Conservation (phyloP, 1,140 invertebrate genomes). For the Heliconius melpomene region DNA sequence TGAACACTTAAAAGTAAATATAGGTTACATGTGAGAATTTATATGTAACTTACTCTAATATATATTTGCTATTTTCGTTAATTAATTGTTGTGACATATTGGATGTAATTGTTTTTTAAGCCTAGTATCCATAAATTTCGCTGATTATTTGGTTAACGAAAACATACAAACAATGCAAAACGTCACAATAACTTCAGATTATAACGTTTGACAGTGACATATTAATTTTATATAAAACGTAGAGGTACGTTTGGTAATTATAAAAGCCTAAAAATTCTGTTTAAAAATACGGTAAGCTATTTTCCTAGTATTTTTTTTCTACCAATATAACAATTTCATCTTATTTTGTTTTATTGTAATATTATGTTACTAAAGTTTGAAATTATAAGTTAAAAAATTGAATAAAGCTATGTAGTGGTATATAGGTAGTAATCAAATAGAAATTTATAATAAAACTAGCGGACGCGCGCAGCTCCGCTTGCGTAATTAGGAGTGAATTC, state of each 20-base stretch:
- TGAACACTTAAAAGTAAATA: slow-evolving; percentile 10
- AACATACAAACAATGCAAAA: slow-evolving; percentile 25
- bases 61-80: slow-evolving; percentile 75
- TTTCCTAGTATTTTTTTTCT: too few species aligned
- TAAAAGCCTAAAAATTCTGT: not conserved
- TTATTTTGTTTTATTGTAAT: too few species aligned
- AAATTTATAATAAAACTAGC: too few species aligned
- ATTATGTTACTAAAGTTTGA: too few species aligned
- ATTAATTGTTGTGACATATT: slow-evolving; percentile 72
- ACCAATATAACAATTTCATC: too few species aligned
- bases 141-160: slow-evolving; percentile 10
- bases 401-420: too few species aligned
- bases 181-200: not conserved
- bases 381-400: too few species aligned
- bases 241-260: not conserved
- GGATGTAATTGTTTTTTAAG: slow-evolving; percentile 23
- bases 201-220: slow-evolving; percentile 21
- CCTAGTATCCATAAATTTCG: slow-evolving; percentile 13
- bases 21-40: slow-evolving; percentile 25
- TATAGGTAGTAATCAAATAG: too few species aligned
- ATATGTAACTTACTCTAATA: slow-evolving; percentile 67
- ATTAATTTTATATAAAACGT: not conserved
- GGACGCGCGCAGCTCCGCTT: too few species aligned
- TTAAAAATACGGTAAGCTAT: too few species aligned
- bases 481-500: too few species aligned